Percentiles rank a stretch among this genome's conserved stretches.
These are phyloP conservation scores for Eptatretus atami DNA, from an alignment of 2,797 vertebrate genomes.

Conservation along the genomic window DNA sequence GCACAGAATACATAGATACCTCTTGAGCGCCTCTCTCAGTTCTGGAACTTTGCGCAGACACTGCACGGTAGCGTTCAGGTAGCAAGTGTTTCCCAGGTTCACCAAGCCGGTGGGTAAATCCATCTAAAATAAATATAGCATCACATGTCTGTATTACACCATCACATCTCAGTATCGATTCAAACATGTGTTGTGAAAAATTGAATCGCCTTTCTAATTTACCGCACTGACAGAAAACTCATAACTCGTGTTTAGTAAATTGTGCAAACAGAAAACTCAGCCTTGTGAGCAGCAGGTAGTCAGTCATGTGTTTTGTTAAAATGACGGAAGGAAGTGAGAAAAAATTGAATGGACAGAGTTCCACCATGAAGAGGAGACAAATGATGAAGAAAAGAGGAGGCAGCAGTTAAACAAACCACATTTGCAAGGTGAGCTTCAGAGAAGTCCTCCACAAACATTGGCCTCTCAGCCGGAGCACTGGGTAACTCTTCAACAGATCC, in stretches of 20 bases:
- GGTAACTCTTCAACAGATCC: constrained; percentile 79
- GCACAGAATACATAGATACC: constrained; percentile 15
- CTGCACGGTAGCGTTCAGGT: constrained; percentile 97
- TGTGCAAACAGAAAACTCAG: not conserved
- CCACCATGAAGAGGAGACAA: not conserved
- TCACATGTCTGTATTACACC: too few species aligned
- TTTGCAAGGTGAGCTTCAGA: constrained; percentile 91
- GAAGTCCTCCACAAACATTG: constrained; percentile 93
- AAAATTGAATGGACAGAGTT: not conserved
- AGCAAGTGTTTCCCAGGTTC: constrained; percentile 92
- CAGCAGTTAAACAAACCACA: constrained; percentile 28
- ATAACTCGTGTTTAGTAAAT: not conserved
- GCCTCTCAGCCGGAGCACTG: constrained; percentile 50
- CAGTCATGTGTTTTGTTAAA: not conserved
- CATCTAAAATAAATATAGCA: constrained; percentile 27
- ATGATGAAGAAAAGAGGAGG: not conserved
- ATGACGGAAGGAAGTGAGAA: not conserved
- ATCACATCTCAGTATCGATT: not conserved
- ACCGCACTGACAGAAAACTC: not conserved
- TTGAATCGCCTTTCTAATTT: not conserved
- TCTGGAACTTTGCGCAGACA: constrained; percentile 94
- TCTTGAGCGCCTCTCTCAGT: constrained; percentile 62
- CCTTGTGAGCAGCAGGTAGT: not conserved
- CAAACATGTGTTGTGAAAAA: not conserved
- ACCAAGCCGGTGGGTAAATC: constrained; percentile 82